These are phyloP conservation scores for Macaca fascicularis DNA, from an alignment of 2,113 vertebrate species.

Conservation along the genomic window T2T-MFA8v1.1 NC_088386.1:105937001-105937500, in stretches of 20 bases:
- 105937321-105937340: not conserved
- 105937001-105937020: too few relatives aligned
- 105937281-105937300: not conserved
- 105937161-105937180: not conserved
- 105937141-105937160: not conserved
- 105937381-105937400: not conserved
- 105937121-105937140: not conserved
- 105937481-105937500: constrained; percentile 15
- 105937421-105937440: constrained; percentile 15
- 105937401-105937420: constrained; percentile 7
- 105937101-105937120: not conserved
- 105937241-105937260: constrained; percentile 32
- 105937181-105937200: not conserved
- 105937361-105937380: not conserved
- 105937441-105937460: not conserved
- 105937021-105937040: not conserved
- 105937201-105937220: not conserved
- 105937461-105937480: not conserved
- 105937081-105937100: not conserved
- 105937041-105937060: not conserved
- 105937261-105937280: not conserved
- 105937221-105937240: not conserved
- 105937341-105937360: not conserved
- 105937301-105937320: not conserved
- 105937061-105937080: not conserved